Conservation (phyloP, 2,113 vertebrate genomes). For the Pomatostomus ruficeps region DNA sequence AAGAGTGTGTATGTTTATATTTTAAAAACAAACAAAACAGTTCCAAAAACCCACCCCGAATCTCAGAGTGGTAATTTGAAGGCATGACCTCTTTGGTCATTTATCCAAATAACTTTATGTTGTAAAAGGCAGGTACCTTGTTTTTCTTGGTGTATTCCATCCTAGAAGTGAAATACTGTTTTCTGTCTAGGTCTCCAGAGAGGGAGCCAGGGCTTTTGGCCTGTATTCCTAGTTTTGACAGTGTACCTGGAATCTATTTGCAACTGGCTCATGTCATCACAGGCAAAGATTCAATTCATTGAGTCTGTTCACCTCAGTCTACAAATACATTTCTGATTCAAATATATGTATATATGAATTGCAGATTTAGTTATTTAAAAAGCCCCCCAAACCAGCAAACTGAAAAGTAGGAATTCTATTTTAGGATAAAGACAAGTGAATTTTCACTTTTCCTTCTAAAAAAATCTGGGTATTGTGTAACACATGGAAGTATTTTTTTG, state of each 20-base stretch:
- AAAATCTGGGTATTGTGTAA: neutral
- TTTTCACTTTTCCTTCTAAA: neutral
- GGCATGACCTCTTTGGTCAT: neutral
- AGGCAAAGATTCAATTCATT: neutral
- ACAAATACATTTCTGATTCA: neutral
- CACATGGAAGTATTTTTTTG: neutral
- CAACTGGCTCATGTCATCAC: neutral
- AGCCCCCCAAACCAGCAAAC: neutral
- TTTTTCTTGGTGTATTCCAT: neutral
- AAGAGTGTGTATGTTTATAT: neutral
- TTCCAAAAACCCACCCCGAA: fast-evolving
- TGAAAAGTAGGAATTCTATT: neutral
- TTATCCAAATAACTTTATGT: neutral
- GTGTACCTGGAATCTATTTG: neutral
- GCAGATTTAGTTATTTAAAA: neutral
- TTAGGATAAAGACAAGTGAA: neutral
- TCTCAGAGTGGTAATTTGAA: neutral
- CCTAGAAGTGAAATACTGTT: neutral
- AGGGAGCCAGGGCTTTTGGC: neutral
- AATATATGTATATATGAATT: neutral
- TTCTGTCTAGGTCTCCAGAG: neutral
- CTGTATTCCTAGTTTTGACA: neutral
- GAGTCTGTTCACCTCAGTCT: neutral
- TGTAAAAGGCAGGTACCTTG: neutral
- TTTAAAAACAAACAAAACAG: neutral